Percentiles rank a stretch among this genome's conserved stretches.
These are phyloP conservation scores for Bellardia bayeri DNA, from an alignment of 2,888 invertebrate genomes.

Conservation along the genomic window DNA sequence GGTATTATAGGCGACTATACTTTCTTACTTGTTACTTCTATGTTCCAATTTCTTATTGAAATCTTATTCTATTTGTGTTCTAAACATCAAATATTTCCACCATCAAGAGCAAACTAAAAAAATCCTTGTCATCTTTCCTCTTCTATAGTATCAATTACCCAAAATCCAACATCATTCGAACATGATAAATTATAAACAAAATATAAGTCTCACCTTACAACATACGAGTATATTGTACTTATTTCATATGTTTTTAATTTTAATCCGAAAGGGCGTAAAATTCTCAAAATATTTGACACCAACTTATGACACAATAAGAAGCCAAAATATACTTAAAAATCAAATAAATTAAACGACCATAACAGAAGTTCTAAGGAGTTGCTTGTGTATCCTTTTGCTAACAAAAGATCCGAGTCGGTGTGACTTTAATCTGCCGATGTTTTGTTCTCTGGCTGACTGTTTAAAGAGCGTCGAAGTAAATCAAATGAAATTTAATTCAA, in stretches of 20 bases:
- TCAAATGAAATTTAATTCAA: slow-evolving; percentile 25
- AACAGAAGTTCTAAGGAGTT: slow-evolving; percentile 74
- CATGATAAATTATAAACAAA: slow-evolving; percentile 57
- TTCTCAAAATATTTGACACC: slow-evolving; percentile 79
- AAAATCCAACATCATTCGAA: background rate
- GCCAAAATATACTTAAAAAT: slow-evolving; percentile 44
- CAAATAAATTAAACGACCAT: slow-evolving; percentile 61
- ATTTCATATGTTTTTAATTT: slow-evolving; percentile 65
- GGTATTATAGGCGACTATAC: too few relatives aligned
- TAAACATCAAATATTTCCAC: background rate
- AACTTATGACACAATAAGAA: slow-evolving; percentile 56
- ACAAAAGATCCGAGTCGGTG: slow-evolving; percentile 73
- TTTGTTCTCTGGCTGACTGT: slow-evolving; percentile 26
- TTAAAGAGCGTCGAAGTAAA: slow-evolving; percentile 12
- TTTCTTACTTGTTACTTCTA: too few relatives aligned
- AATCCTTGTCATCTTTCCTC: background rate
- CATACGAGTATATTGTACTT: too few relatives aligned
- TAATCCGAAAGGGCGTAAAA: slow-evolving; percentile 74
- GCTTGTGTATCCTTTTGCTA: slow-evolving; percentile 30
- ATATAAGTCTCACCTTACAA: slow-evolving; percentile 51
- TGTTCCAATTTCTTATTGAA: background rate
- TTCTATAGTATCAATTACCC: background rate
- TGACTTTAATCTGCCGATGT: slow-evolving; percentile 51
- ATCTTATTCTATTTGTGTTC: background rate
- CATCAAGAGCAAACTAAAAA: background rate